Base-by-base conservation (phyloP, 2,888 invertebrate genomes). In the Elmis aenea region DNA sequence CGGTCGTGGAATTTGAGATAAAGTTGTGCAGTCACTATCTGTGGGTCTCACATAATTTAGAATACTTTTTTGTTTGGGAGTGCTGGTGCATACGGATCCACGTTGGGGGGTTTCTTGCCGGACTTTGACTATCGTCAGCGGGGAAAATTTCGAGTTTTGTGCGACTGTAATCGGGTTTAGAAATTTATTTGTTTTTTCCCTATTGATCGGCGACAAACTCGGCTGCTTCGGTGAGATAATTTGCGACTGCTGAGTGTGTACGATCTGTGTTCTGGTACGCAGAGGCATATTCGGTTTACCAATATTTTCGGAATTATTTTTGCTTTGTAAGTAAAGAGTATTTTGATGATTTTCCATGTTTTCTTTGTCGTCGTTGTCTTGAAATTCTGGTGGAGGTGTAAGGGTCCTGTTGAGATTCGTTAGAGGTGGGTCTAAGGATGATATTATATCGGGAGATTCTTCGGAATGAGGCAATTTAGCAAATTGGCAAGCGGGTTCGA, bases 41-140 rank as follows among this genome's bases (percentile, higher is more conserved):
- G 16, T 27, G 8, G 26, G 25, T 15, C 35, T 44, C 1, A 63
- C 35, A 38, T 57, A 65, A 47, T 51, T 62, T 34, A 62, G 46
- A 33, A 65, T 62, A 38, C 61, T 65, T 36, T 58, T 59, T 42
- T 66, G 66, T 21, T 54, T 62, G 2, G 62, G 61, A 2, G 58
- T 57, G 23, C 56, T 58, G 3, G 57, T 54, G 26, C 51, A 24
- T 22, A 54, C 26, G 9, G 30, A 43, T 34, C 41, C 37, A 31
- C 38, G 36, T n/a, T 27, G 31, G 20, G 14, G 20, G 5, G 28
- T 13, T 3, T 22, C 26, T 9, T 16, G 42, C 38, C 25, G 42
- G 29, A 42, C 48, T 5, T 41, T 42, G n/a, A 51, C 26, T 20
- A 55, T 42, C n/a, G n/a, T n/a, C n/a, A n/a, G n/a, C n/a, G n/a